Percentiles rank a stretch among this genome's conserved stretches.
Evolutionary conservation across 2,888 invertebrate species (phyloP).

Genomic region (Leucophora obtusa): DNA sequence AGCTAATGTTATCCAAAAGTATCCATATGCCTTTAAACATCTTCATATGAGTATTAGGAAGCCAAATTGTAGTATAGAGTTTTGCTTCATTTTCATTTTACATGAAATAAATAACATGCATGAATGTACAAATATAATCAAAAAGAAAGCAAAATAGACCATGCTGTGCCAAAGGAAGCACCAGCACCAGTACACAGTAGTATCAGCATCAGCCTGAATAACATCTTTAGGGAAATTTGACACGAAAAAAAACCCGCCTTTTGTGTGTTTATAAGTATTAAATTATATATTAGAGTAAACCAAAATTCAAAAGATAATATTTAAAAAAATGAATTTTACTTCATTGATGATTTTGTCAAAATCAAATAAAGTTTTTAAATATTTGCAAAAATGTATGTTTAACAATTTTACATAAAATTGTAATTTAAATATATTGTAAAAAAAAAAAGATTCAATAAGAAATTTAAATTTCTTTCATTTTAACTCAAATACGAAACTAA

Average conservation of each 20-base stretch:
- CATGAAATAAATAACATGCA: constrained; percentile 1
- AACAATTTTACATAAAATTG: too few species aligned
- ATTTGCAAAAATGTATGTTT: too few species aligned
- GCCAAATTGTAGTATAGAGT: not conserved
- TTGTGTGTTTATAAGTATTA: not conserved
- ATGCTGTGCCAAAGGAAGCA: not conserved
- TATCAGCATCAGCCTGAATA: not conserved
- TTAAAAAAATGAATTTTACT: too few species aligned
- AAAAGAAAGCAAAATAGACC: not conserved
- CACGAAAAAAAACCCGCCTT: not conserved
- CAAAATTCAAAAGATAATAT: not conserved
- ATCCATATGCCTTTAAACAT: not conserved
- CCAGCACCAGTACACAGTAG: not conserved
- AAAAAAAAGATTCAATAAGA: too few species aligned
- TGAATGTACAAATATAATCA: constrained; percentile 11
- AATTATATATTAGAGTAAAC: not conserved
- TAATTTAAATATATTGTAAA: too few species aligned
- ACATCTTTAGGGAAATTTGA: constrained; percentile 13
- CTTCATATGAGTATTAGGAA: not conserved
- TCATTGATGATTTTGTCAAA: too few species aligned
- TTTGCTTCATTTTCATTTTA: not conserved
- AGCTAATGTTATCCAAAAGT: not conserved
- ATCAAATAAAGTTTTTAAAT: too few species aligned
- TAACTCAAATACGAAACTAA: too few species aligned
- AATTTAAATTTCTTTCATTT: not conserved